These are phyloP conservation scores for Spisula solida DNA, from an alignment of 2,888 invertebrate genomes.

Conservation along the genomic window DNA sequence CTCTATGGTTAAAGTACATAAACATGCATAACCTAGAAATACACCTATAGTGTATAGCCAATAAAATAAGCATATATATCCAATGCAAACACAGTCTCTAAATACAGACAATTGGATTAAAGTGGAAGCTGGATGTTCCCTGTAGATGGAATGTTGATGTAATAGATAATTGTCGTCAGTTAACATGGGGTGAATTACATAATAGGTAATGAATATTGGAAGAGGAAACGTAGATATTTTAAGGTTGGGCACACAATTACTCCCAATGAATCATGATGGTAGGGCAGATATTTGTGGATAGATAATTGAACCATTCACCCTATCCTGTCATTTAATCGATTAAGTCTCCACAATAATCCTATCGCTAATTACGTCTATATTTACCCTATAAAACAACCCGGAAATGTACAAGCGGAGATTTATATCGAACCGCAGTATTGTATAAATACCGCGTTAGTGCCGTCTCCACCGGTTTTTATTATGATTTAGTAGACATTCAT, in stretches of 20 bases:
- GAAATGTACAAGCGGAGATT: background rate
- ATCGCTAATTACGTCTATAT: background rate
- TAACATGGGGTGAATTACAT: too few relatives aligned
- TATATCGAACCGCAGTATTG: conserved; percentile 4
- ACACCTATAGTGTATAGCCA: too few relatives aligned
- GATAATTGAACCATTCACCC: background rate
- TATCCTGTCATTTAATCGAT: background rate
- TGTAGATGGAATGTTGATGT: too few relatives aligned
- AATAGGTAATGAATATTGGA: too few relatives aligned
- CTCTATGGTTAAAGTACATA: too few relatives aligned
- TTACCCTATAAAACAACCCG: background rate
- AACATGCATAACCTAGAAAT: too few relatives aligned
- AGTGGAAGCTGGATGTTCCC: too few relatives aligned
- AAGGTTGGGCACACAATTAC: background rate
- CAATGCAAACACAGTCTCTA: too few relatives aligned
- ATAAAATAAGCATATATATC: too few relatives aligned
- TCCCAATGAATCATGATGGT: background rate
- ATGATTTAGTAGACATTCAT: background rate
- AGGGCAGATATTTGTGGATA: background rate
- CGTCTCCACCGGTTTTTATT: background rate
- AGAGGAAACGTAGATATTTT: too few relatives aligned
- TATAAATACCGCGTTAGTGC: background rate
- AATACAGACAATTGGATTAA: too few relatives aligned
- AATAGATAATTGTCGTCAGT: too few relatives aligned
- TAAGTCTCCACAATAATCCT: background rate